Evolutionary conservation across 2,888 invertebrate species (phyloP).

Genomic region (Zaprionus lineosus): DNA sequence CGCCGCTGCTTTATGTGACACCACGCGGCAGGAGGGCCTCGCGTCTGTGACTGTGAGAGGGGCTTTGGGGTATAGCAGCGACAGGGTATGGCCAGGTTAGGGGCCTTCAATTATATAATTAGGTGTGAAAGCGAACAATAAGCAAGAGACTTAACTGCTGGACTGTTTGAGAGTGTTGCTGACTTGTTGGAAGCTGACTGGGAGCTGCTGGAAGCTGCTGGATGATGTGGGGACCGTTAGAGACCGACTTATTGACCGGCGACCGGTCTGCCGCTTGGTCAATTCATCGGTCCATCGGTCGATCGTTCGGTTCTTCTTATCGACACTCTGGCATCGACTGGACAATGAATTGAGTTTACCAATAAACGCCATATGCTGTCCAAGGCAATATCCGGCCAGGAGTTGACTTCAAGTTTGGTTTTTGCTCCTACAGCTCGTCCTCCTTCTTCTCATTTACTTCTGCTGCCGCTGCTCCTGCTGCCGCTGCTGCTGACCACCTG

Average conservation of each 20-base stretch:
- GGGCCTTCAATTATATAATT: slow-evolving; percentile 67
- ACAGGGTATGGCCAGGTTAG: neutral
- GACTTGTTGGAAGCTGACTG: too few species aligned
- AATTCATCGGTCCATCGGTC: too few species aligned
- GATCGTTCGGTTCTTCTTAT: slow-evolving; percentile 38
- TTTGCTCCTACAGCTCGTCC: neutral
- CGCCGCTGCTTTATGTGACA: slow-evolving; percentile 71
- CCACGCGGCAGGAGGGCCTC: slow-evolving; percentile 18
- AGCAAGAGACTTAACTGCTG: slow-evolving; percentile 31
- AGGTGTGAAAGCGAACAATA: slow-evolving; percentile 66
- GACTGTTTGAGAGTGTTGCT: slow-evolving; percentile 22
- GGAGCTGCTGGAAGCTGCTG: slow-evolving; percentile 1
- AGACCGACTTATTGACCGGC: neutral
- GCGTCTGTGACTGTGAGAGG: neutral
- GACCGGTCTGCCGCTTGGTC: too few species aligned
- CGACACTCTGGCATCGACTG: slow-evolving; percentile 50
- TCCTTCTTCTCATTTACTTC: slow-evolving; percentile 15
- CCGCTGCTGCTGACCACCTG: slow-evolving; percentile 49
- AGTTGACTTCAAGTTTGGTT: slow-evolving; percentile 3
- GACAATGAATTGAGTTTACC: slow-evolving; percentile 7
- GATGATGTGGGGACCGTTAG: slow-evolving; percentile 41
- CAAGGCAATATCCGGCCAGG: slow-evolving; percentile 60
- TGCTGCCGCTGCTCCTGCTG: slow-evolving; percentile 13
- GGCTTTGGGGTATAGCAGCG: neutral
- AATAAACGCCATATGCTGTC: slow-evolving; percentile 43